Conservation (phyloP, 2,113 vertebrate species). For the Tychaedon coryphoeus region DNA sequence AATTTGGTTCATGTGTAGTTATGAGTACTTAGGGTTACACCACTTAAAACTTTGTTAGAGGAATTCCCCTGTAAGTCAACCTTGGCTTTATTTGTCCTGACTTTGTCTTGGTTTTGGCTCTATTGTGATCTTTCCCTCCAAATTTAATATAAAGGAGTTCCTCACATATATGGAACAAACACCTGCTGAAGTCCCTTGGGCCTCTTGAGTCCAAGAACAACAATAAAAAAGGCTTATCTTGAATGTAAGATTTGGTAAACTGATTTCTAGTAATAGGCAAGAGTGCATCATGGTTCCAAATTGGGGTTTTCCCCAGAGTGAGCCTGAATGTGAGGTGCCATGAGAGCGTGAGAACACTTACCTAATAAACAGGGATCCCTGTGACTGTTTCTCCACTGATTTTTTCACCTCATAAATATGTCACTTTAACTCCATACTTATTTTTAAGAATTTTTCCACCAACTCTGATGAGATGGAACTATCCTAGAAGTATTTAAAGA, state of each 20-base stretch:
- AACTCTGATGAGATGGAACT: neutral
- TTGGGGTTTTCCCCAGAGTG: neutral
- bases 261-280: conserved; percentile 38
- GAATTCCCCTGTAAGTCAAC: neutral
- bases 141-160: conserved; percentile 44
- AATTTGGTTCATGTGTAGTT: neutral
- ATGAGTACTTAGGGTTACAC: neutral
- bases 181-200: conserved; percentile 39
- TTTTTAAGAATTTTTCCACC: conserved; percentile 53
- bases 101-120: neutral
- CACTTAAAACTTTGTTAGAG: neutral
- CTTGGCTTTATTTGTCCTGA: neutral
- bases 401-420: conserved; percentile 75
- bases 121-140: neutral
- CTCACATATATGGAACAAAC: conserved; percentile 23
- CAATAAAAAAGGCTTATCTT: conserved; percentile 58
- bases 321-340: conserved; percentile 16
- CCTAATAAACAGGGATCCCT: conserved; percentile 45
- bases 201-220: conserved; percentile 5
- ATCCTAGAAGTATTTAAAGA: conserved; percentile 1
- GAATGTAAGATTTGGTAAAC: conserved; percentile 34
- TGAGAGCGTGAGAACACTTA: conserved; percentile 32
- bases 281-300: conserved; percentile 17
- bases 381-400: conserved; percentile 32
- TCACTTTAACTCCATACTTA: conserved; percentile 29